Base-by-base conservation (phyloP, 2,113 vertebrate genomes). In the Gasterosteus nipponicus region DNA sequence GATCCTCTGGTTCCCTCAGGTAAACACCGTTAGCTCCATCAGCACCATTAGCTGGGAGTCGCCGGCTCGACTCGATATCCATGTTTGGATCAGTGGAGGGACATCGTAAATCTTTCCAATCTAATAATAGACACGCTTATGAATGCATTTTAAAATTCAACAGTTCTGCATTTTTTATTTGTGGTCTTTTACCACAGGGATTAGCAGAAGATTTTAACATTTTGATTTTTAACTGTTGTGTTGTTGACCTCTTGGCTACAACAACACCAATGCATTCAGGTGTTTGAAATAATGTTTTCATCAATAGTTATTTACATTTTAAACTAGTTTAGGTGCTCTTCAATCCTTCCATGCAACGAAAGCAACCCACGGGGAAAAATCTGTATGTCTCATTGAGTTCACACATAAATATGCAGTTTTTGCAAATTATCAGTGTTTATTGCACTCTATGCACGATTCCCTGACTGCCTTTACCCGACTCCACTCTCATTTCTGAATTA, bases 81-180 rank as follows among this genome's bases (percentile, higher is more conserved):
- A 12, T 12, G 51, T 12, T 12, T 10, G 51, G 10, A 26, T 10
- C 51, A n/a, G 22, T 26, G 12, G 49, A 10, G 10, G 11, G n/a
- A 54, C n/a, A 22, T 26, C 1, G 12, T 3, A 26, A 54, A 54
- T 22, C 47, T 11, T 9, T 8, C 7, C 47, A 51, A n/a, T 51
- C 47, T 19, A 19, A 19, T 51, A 10, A 51, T 10, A 51, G 47
- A 66, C 62, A 38, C 39, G 54, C n/a, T 79, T 35, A 67, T 56
- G 19, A 19, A 78, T 16, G 0, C 19, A 26, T 15, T 22, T 71
- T 26, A 29, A 14, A 69, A 31, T 83, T 59, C 12, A 61, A 53
- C 64, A 69, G 31, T 26, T 51, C 19, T 67, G 1, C 15, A 7
- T 65, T 26, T 53, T 73, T 3, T 11, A 44, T 46, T 64, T 58